Percentiles rank a stretch among this genome's conserved stretches.
Conservation (phyloP, 2,888 invertebrate genomes). For the Sclerodermus sp. region DNA sequence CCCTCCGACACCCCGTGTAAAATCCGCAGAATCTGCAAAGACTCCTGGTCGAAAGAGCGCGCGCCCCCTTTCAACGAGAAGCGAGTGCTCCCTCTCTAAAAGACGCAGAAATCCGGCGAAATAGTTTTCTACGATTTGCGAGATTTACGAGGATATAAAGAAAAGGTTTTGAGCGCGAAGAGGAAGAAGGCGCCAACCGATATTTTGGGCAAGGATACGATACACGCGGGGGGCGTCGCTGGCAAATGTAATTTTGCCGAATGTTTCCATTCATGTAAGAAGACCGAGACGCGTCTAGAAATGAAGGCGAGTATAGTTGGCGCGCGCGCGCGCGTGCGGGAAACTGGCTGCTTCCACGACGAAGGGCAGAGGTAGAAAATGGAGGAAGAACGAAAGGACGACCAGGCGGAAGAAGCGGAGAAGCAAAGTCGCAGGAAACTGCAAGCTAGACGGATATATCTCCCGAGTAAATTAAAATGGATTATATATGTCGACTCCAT, state of each 20-base stretch:
- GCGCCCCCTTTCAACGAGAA: too few species aligned
- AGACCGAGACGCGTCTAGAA: conserved; percentile 33
- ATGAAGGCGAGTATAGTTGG: conserved; percentile 16
- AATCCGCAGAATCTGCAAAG: too few species aligned
- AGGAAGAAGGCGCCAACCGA: conserved; percentile 20
- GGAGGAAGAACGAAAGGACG: too few species aligned
- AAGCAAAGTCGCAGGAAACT: conserved; percentile 33
- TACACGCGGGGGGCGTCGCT: conserved; percentile 22
- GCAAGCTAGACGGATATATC: conserved; percentile 51
- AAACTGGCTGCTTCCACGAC: conserved; percentile 9
- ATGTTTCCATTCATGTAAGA: conserved; percentile 51
- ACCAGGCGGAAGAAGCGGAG: conserved; percentile 15
- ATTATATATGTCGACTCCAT: conserved; percentile 51
- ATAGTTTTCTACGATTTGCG: too few species aligned
- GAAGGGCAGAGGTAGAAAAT: conserved; percentile 2
- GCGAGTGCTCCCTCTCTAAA: too few species aligned
- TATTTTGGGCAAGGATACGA: conserved; percentile 19
- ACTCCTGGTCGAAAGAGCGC: too few species aligned
- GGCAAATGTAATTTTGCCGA: conserved; percentile 49
- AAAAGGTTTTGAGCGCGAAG: conserved; percentile 7
- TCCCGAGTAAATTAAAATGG: conserved; percentile 52
- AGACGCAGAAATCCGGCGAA: too few species aligned
- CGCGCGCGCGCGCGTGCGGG: conserved; percentile 5
- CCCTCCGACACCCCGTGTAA: too few species aligned
- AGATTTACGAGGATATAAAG: too few species aligned